Base-by-base conservation (phyloP, 2,113 vertebrate genomes). In the Procavia capensis region DNA sequence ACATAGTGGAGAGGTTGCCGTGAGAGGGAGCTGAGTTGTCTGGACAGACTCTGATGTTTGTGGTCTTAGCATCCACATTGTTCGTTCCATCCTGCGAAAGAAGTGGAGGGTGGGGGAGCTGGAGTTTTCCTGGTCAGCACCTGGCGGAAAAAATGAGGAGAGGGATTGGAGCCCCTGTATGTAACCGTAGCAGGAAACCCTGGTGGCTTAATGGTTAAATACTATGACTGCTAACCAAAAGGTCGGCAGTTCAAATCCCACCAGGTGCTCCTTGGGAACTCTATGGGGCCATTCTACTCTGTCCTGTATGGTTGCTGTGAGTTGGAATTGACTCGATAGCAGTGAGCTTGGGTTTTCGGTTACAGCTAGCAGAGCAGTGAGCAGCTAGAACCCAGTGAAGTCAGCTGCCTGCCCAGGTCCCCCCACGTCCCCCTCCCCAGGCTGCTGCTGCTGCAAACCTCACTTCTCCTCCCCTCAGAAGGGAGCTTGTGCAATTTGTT, bases 401-500 rank as follows among this genome's bases (percentile, higher is more conserved):
- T 27, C 9, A 31, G 10, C 16, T 54, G 57, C 63, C 5, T 43
- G 5, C 61, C 6, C 3, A 61, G 29, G 41, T 50, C 9, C 59
- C 59, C 24, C n/a, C n/a, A n/a, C n/a, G n/a, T n/a, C n/a, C n/a
- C n/a, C n/a, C n/a, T n/a, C n/a, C n/a, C n/a, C n/a, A n/a, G 0
- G 50, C 64, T 34, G 13, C 80, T 85, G 61, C 54, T 88, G 1
- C 80, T 81, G 5, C 45, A 24, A 54, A 85, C 86, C 47, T 50
- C 25, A 27, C 41, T 94, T 90, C 43, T 90, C 64, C 31, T n/a
- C 61, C 85, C 43, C 22, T 9, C 5, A 81, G 63, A 78, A 91
- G 81, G 45, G 41, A 84, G 64, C 75, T 43, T 45, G 50, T 1
- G 14, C 59, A 50, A 94, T 96, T 97, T 96, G 89, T 97, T 98